Evolutionary conservation across 37 sponge, comb jelly and placozoan genomes (phyloP), one percentile per base, ranked within the genome.

Genomic region (Petrosia ficiformis): DNA sequence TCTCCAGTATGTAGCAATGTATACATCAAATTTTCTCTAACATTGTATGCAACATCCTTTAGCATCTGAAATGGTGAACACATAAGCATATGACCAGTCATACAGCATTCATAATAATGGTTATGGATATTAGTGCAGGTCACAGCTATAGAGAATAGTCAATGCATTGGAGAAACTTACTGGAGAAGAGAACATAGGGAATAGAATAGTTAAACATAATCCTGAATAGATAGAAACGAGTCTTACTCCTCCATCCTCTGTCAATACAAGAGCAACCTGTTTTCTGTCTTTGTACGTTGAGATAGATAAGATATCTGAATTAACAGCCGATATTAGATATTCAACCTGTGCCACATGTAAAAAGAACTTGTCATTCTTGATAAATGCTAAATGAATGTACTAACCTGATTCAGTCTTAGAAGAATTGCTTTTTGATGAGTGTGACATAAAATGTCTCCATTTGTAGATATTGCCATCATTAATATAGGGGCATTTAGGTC

Each of bases 161-260:
- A 2, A 6, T 4, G 3, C 1, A 3, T 2, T 4, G 33, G 68
- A 2, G 43, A 2, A 2, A 25, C 75, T 38, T 65, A 85, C 87
- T 41, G 59, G 59, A 38, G 58, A 5, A 16, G 81, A 48, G 79
- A 81, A 82, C 67, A 75, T 43, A 16, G 91, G 91, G 32, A 85
- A 86, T 2, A 90, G 72, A 11, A 44, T 75, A 35, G 75, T 82
- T 22, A 80, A 72, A 1, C 77, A 57, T n/a, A 81, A 40, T 44
- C 86, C 86, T 57, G 67, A 84, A n/a, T 61, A 37, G 6, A 87
- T 78, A 39, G 80, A 85, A 40, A 90, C 22, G n/a, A 90, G 65
- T 25, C 87, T 79, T 33, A 85, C 61, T 16, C 82, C 70, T 38
- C 87, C 91, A 77, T 90, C 87, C 78, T 90, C 38, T 1, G 60